These are phyloP conservation scores for Araneus ventricosus DNA, from an alignment of 1,140 invertebrate genomes.

Conservation along the genomic window DNA sequence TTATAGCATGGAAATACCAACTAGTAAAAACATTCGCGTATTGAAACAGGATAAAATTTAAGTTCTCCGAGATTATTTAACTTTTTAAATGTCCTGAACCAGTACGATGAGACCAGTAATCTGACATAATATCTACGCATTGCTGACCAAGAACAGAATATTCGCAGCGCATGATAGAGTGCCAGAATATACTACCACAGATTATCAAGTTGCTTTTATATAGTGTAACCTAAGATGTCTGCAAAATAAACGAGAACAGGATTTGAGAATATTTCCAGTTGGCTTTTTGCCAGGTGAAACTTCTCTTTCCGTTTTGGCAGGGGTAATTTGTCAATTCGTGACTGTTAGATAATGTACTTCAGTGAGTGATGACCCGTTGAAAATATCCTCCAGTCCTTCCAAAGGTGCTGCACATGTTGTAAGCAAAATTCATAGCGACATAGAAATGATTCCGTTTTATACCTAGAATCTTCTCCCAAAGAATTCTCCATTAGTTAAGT, in stretches of 20 bases:
- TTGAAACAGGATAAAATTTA: too few species aligned
- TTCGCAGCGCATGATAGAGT: background rate
- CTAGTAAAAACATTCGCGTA: too few species aligned
- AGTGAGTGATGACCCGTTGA: background rate
- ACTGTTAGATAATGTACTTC: slow-evolving; percentile 2
- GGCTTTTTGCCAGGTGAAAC: background rate
- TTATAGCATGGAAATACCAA: too few species aligned
- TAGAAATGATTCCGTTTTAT: background rate
- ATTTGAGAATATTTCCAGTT: background rate
- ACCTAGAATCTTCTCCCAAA: background rate
- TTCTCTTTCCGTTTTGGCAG: background rate
- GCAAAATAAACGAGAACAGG: background rate
- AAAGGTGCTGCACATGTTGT: background rate
- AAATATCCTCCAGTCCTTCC: background rate
- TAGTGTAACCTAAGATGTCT: background rate
- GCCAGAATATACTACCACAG: background rate
- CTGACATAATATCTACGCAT: background rate
- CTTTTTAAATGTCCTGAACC: too few species aligned
- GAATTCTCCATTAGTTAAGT: background rate
- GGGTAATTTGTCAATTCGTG: slow-evolving; percentile 26
- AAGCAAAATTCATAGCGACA: background rate
- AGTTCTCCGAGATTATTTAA: too few species aligned
- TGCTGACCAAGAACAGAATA: background rate
- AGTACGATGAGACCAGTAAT: too few species aligned
- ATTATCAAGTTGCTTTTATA: background rate